Percentiles rank a stretch among this genome's conserved stretches.
phyloP scores from a whole-genome alignment of 2,113 vertebrate species.

The Chitala chitala region DNA sequence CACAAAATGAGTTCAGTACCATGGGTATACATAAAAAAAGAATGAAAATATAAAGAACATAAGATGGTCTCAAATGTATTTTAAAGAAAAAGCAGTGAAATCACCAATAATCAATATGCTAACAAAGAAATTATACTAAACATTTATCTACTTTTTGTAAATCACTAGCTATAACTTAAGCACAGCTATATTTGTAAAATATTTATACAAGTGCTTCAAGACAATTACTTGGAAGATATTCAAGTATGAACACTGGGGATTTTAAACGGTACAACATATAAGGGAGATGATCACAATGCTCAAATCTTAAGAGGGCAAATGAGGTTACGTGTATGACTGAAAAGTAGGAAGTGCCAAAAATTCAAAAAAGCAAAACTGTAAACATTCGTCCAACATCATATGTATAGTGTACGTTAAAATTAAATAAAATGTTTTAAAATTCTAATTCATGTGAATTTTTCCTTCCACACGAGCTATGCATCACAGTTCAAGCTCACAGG shows the following conservation, averaged over 20 bases:
- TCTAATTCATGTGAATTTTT: neutral
- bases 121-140: neutral
- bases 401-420: slow-evolving; percentile 18
- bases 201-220: neutral
- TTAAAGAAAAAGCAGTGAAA: neutral
- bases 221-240: neutral
- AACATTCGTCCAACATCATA: neutral
- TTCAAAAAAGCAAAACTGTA: slow-evolving; percentile 1
- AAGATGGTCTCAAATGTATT: slow-evolving; percentile 4
- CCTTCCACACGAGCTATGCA: neutral
- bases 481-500: too few species aligned
- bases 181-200: neutral
- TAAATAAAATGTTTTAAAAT: slow-evolving; percentile 4
- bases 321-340: neutral
- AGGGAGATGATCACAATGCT: neutral
- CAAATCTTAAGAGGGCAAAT: neutral
- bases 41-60: too few species aligned
- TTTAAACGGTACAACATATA: neutral
- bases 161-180: slow-evolving; percentile 1
- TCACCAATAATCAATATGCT: slow-evolving; percentile 10
- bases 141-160: slow-evolving; percentile 10
- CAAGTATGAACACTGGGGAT: neutral
- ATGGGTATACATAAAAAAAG: neutral
- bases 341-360: neutral
- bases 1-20: neutral